Percentiles rank a stretch among this genome's conserved stretches.
Evolutionary conservation across 2,888 invertebrate genomes (phyloP).

Genomic region (Calliphora vomitoria): DNA sequence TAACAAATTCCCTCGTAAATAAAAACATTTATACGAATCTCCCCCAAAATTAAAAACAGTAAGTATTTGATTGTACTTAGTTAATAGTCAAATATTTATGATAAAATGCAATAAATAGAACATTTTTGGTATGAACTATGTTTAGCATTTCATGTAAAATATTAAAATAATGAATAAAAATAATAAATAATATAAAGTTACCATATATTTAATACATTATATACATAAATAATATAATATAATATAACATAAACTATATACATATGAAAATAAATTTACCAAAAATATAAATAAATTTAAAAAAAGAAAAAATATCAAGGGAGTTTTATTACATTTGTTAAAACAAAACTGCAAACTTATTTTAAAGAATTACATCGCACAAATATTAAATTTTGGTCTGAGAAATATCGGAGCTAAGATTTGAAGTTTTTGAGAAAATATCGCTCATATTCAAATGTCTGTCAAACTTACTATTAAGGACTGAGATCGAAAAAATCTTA

Average conservation of each 20-base stretch:
- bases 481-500: too few relatives aligned
- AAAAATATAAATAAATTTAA: conserved; percentile 70
- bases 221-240: conserved; percentile 72
- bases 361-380: too few relatives aligned
- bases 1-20: not conserved
- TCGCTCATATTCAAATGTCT: too few relatives aligned
- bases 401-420: too few relatives aligned
- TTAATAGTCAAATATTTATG: conserved; percentile 44
- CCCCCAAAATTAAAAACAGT: not conserved
- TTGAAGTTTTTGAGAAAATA: too few relatives aligned
- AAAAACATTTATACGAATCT: conserved; percentile 36
- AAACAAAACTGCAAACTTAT: not conserved
- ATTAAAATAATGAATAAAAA: conserved; percentile 62
- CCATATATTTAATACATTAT: conserved; percentile 73
- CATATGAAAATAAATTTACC: conserved; percentile 76
- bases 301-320: conserved; percentile 41
- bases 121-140: conserved; percentile 67
- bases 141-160: conserved; percentile 76
- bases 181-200: conserved; percentile 52
- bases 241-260: conserved; percentile 75
- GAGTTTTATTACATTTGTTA: conserved; percentile 43
- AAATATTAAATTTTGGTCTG: too few relatives aligned
- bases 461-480: too few relatives aligned
- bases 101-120: conserved; percentile 44
- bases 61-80: conserved; percentile 42